These are phyloP conservation scores for Acipenser ruthenus DNA, from an alignment of 2,797 vertebrate species.

Conservation along the genomic window DNA sequence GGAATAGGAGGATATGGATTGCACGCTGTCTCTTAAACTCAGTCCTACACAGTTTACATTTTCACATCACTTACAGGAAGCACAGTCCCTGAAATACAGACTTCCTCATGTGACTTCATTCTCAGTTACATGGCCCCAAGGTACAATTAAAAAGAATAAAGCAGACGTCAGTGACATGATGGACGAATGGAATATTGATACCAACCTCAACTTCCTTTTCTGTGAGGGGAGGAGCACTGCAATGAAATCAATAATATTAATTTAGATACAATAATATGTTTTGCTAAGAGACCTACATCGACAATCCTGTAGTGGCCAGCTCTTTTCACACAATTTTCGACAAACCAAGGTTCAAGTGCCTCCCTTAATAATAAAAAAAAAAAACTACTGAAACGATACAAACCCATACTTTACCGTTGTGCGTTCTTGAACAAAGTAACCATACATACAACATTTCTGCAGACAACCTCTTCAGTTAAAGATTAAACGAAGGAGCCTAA, in stretches of 20 bases:
- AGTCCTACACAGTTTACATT: conserved; percentile 47
- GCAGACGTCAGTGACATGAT: too few relatives aligned
- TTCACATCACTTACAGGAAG: conserved; percentile 52
- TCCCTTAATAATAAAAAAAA: too few relatives aligned
- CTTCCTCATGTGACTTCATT: neutral
- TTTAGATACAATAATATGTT: neutral
- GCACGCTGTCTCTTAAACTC: conserved; percentile 27
- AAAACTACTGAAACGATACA: too few relatives aligned
- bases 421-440: too few relatives aligned
- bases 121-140: neutral
- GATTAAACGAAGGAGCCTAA: too few relatives aligned
- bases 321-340: too few relatives aligned
- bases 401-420: too few relatives aligned
- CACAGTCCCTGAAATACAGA: conserved; percentile 18
- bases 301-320: too few relatives aligned
- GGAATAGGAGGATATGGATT: conserved; percentile 27
- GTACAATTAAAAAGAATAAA: too few relatives aligned
- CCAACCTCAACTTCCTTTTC: conserved; percentile 97
- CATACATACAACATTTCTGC: too few relatives aligned
- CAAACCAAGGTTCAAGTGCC: too few relatives aligned
- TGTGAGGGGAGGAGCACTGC: conserved; percentile 82
- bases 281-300: too few relatives aligned
- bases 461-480: neutral
- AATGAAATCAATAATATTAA: conserved; percentile 32
- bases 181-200: conserved; percentile 19